Evolutionary conservation across 92 coral and sea anemone species (phyloP).

Genomic region (Phymanthus crucifer): DNA sequence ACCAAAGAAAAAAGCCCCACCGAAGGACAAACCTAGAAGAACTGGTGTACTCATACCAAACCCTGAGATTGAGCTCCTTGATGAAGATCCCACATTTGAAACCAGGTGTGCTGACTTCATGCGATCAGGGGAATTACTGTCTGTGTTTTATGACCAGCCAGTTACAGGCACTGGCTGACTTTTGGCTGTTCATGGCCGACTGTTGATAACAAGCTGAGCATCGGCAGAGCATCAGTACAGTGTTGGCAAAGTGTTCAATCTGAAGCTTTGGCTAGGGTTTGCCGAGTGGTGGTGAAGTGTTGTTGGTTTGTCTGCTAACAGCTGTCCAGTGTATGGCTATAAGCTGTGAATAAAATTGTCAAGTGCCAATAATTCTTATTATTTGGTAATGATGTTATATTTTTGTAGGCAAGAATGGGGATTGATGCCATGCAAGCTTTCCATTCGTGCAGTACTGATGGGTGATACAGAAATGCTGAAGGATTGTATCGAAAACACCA

Average conservation of each 20-base stretch:
- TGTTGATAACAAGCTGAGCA: too few relatives aligned
- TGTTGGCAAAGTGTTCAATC: too few relatives aligned
- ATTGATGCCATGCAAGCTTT: slow-evolving; percentile 68
- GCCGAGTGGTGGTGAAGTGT: too few relatives aligned
- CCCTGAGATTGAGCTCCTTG: slow-evolving; percentile 52
- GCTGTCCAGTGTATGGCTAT: too few relatives aligned
- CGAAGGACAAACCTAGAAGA: slow-evolving; percentile 61
- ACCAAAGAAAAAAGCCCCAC: slow-evolving; percentile 42
- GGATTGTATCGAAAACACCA: slow-evolving; percentile 53
- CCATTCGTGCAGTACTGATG: slow-evolving; percentile 65
- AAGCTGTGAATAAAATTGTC: too few relatives aligned
- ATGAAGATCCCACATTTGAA: slow-evolving; percentile 84
- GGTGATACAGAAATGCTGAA: slow-evolving; percentile 71
- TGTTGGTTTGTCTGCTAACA: too few relatives aligned
- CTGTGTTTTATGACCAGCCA: too few relatives aligned
- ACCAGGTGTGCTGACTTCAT: slow-evolving; percentile 56
- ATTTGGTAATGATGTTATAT: not conserved
- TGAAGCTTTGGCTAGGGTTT: too few relatives aligned
- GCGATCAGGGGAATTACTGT: not conserved
- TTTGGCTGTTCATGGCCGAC: too few relatives aligned
- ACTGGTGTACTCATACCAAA: slow-evolving; percentile 79
- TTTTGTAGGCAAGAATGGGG: slow-evolving; percentile 55
- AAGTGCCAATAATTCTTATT: not conserved
- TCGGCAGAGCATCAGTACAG: too few relatives aligned
- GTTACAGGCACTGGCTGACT: too few relatives aligned